These are phyloP conservation scores for Aphelinus atriplicis DNA, from an alignment of 1,140 invertebrate genomes.

Conservation along the genomic window DNA sequence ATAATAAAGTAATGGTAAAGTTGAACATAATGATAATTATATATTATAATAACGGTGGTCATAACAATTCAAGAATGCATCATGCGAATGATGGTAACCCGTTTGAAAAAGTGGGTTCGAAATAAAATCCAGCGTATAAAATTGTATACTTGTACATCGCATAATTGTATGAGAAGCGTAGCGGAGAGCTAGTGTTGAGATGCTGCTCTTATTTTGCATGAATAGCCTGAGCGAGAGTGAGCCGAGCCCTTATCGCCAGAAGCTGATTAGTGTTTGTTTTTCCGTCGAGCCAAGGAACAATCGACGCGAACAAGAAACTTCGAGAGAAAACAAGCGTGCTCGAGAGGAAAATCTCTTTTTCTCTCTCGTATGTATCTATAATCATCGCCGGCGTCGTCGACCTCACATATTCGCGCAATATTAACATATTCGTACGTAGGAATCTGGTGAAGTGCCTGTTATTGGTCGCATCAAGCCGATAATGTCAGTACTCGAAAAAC, in stretches of 20 bases:
- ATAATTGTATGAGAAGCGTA: slow-evolving; percentile 37
- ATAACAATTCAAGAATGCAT: slow-evolving; percentile 38
- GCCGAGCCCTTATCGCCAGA: slow-evolving; percentile 1
- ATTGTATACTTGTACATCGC: slow-evolving; percentile 33
- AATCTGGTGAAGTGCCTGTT: slow-evolving; percentile 22
- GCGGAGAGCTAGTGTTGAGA: background rate
- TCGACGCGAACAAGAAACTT: slow-evolving; percentile 6
- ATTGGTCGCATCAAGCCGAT: slow-evolving; percentile 10
- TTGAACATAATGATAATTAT: slow-evolving; percentile 16
- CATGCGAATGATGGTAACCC: slow-evolving; percentile 31
- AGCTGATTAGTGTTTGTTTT: slow-evolving; percentile 17
- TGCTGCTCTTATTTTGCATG: slow-evolving; percentile 34
- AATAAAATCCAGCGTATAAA: slow-evolving; percentile 40
- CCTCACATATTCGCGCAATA: slow-evolving; percentile 17
- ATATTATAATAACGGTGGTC: slow-evolving; percentile 20
- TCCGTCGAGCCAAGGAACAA: slow-evolving; percentile 13
- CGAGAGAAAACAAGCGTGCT: slow-evolving; percentile 21
- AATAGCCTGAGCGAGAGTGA: slow-evolving; percentile 24
- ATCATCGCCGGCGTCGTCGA: slow-evolving; percentile 1
- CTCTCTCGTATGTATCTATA: too few relatives aligned
- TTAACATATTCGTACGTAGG: background rate
- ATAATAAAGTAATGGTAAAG: too few relatives aligned
- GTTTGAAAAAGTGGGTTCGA: background rate
- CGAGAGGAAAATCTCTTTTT: slow-evolving; percentile 7
- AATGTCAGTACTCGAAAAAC: slow-evolving; percentile 17